These are phyloP conservation scores for Pristis pectinata DNA, from an alignment of 2,797 vertebrate genomes.

Conservation along the genomic window DNA sequence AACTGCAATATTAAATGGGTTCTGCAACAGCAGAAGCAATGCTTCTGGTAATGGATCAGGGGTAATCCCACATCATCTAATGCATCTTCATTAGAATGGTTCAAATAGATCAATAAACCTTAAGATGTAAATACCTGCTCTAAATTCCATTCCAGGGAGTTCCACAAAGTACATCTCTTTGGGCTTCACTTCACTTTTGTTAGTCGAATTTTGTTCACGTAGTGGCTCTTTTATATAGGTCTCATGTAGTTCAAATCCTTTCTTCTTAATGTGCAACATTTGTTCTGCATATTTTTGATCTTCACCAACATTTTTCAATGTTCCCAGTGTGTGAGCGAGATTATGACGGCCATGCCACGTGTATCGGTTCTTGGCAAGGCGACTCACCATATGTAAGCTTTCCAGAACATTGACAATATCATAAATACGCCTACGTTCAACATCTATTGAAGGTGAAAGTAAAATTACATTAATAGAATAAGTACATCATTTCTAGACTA, in stretches of 20 bases:
- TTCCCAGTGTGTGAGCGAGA: slow-evolving; percentile 73
- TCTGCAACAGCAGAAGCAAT: background rate
- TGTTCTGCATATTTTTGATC: slow-evolving; percentile 77
- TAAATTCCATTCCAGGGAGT: slow-evolving; percentile 81
- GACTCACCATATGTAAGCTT: slow-evolving; percentile 95
- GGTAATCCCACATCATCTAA: too few species aligned
- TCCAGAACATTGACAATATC: slow-evolving; percentile 95
- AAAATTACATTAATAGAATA: background rate
- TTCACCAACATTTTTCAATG: slow-evolving; percentile 71
- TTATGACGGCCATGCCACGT: slow-evolving; percentile 81
- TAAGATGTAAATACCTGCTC: slow-evolving; percentile 67
- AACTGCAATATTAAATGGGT: background rate
- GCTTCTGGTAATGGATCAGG: too few species aligned
- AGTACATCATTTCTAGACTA: background rate
- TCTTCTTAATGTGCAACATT: slow-evolving; percentile 79
- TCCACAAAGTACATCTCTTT: slow-evolving; percentile 78
- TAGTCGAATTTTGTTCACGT: slow-evolving; percentile 45
- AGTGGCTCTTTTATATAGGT: slow-evolving; percentile 63
- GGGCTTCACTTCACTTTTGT: slow-evolving; percentile 54
- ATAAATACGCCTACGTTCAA: slow-evolving; percentile 88
- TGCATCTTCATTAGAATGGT: background rate
- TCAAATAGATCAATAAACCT: background rate
- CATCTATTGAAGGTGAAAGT: slow-evolving; percentile 54
- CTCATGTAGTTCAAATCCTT: slow-evolving; percentile 59
- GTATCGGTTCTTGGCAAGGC: slow-evolving; percentile 89